Percentiles rank a stretch among this genome's conserved stretches.
Evolutionary conservation across 2,797 vertebrate species (phyloP).

Genomic region (Uromys caudimaculatus): DNA sequence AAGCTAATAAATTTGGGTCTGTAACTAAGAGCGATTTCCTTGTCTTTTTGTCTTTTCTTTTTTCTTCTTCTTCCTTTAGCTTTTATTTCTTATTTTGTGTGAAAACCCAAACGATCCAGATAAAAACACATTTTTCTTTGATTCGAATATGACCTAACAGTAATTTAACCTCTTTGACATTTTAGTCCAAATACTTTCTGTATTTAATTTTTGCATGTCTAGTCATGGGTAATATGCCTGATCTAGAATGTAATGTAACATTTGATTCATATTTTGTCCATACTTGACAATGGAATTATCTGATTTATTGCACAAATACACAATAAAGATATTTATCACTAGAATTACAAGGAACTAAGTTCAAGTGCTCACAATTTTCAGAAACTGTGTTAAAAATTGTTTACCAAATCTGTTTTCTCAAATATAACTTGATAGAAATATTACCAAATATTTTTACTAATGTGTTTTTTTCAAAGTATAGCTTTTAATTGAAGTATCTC

Average conservation of each 20-base stretch:
- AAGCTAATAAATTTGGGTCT: not conserved
- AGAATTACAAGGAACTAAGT: not conserved
- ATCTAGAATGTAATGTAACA: not conserved
- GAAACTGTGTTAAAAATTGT: not conserved
- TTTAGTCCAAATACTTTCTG: conserved; percentile 41
- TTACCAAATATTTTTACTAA: conserved; percentile 46
- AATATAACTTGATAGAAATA: conserved; percentile 15
- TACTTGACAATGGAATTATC: not conserved
- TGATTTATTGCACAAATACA: not conserved
- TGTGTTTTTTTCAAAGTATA: not conserved
- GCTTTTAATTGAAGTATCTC: conserved; percentile 26
- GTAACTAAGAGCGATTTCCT: conserved; percentile 1
- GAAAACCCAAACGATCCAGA: not conserved
- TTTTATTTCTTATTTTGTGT: conserved; percentile 12
- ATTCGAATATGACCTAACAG: not conserved
- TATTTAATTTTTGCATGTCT: not conserved
- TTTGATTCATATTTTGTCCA: not conserved
- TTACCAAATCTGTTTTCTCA: not conserved
- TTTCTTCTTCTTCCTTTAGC: not conserved
- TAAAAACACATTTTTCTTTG: not conserved
- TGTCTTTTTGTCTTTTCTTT: not conserved
- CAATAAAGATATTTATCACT: conserved; percentile 1
- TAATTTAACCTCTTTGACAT: not conserved
- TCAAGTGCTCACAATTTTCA: conserved; percentile 20
- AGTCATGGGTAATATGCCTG: not conserved